Percentiles rank a stretch among this genome's conserved stretches.
phyloP scores from a whole-genome alignment of 2,888 invertebrate species.

The Micropterix aruncella region DNA sequence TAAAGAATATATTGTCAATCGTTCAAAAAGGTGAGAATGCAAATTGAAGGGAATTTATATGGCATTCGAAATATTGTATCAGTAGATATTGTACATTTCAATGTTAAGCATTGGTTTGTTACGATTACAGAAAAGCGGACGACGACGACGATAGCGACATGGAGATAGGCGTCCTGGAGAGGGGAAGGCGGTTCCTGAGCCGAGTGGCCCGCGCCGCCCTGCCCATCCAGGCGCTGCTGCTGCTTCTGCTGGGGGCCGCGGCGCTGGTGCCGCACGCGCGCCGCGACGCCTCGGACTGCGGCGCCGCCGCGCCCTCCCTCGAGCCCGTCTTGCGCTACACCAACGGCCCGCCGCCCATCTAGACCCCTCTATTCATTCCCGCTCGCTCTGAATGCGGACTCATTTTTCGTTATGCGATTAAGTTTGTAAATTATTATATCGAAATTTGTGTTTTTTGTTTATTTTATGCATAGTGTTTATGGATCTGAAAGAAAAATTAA shows the following conservation, averaged over 20 bases:
- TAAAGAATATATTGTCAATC: no score
- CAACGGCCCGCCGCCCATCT: constrained; percentile 88
- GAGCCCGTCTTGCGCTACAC: constrained; percentile 84
- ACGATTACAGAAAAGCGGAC: constrained; percentile 32
- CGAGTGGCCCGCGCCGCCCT: constrained; percentile 84
- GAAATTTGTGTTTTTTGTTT: constrained; percentile 1
- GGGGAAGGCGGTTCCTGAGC: constrained; percentile 74
- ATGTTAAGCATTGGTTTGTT: no score
- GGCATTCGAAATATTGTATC: no score
- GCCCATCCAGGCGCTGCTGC: constrained; percentile 88
- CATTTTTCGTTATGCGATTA: no score
- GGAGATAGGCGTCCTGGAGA: constrained; percentile 50
- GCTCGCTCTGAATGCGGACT: no score
- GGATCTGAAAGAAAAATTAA: no score
- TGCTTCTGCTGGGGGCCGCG: constrained; percentile 85
- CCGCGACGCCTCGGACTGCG: constrained; percentile 72
- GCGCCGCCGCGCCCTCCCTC: constrained; percentile 70
- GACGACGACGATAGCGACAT: constrained; percentile 19
- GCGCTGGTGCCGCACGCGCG: constrained; percentile 82
- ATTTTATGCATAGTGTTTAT: no score
- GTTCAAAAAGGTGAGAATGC: no score
- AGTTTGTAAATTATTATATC: no score
- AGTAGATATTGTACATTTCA: no score
- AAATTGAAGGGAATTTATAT: no score
- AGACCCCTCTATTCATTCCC: no score